These are phyloP conservation scores for Apteryx mantelli DNA, from an alignment of 2,113 vertebrate species.

Conservation along the genomic window DNA sequence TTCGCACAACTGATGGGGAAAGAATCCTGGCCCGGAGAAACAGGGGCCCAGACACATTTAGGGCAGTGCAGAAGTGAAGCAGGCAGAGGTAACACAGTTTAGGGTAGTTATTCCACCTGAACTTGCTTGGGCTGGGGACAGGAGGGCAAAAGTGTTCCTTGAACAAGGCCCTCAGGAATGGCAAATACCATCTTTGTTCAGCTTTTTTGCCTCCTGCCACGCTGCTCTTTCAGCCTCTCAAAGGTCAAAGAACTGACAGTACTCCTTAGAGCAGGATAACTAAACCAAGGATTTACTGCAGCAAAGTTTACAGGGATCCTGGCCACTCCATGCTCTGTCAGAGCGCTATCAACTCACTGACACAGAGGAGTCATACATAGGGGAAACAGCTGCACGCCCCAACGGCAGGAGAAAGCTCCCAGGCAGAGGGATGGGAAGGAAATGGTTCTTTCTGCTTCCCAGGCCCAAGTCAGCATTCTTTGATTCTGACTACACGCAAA, in stretches of 20 bases:
- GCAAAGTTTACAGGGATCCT: neutral
- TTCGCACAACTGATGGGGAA: neutral
- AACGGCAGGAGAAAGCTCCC: neutral
- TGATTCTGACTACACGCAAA: neutral
- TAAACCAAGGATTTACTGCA: neutral
- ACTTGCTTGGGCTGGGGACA: neutral
- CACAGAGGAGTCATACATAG: rapidly evolving
- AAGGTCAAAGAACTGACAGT: neutral
- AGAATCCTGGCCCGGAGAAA: neutral
- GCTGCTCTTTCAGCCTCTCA: neutral
- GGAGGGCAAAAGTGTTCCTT: neutral
- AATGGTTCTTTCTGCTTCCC: neutral
- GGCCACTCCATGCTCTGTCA: rapidly evolving
- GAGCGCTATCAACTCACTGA: rapidly evolving
- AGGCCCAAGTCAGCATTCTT: neutral
- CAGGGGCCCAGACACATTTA: rapidly evolving
- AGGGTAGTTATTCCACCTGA: neutral
- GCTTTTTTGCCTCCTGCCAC: neutral
- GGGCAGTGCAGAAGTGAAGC: neutral
- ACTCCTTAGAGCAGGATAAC: neutral
- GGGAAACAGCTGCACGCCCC: neutral
- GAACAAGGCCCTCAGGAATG: neutral
- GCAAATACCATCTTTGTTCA: neutral
- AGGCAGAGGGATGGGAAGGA: neutral
- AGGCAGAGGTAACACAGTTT: neutral